Evolutionary conservation across 2,888 invertebrate genomes (phyloP).

Genomic region (Perizoma affinitatum): DNA sequence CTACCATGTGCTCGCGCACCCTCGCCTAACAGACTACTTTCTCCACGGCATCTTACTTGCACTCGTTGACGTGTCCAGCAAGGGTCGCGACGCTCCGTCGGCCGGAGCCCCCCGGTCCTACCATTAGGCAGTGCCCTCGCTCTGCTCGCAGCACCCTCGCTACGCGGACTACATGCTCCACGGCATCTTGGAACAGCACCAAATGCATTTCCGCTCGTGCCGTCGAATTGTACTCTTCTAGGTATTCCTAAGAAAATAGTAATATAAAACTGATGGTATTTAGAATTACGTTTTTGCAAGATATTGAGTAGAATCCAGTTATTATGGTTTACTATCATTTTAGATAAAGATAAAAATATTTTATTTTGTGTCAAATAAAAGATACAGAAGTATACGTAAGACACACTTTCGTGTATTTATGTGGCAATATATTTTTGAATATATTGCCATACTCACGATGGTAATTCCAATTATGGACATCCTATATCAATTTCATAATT

Average conservation of each 20-base stretch:
- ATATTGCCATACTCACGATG: too few relatives aligned
- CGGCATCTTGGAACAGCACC: slow-evolving; percentile 94
- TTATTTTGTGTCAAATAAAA: too few relatives aligned
- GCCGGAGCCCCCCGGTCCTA: slow-evolving; percentile 96
- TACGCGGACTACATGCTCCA: slow-evolving; percentile 94
- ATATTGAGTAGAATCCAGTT: too few relatives aligned
- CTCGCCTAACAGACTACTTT: too few relatives aligned
- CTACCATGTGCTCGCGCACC: slow-evolving; percentile 83
- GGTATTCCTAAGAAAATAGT: slow-evolving; percentile 85
- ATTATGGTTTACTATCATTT: too few relatives aligned
- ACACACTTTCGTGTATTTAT: too few relatives aligned
- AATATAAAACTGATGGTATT: background rate
- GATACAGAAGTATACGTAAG: too few relatives aligned
- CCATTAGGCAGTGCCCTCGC: slow-evolving; percentile 94
- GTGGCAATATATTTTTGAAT: too few relatives aligned
- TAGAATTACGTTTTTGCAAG: too few relatives aligned
- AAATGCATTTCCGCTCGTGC: slow-evolving; percentile 92
- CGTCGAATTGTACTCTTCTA: slow-evolving; percentile 92
- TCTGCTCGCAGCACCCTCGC: slow-evolving; percentile 93
- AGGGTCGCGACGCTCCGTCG: slow-evolving; percentile 94
- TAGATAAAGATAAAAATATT: too few relatives aligned
- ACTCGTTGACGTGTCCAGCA: slow-evolving; percentile 93
- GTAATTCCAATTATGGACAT: too few relatives aligned
- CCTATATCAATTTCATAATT: too few relatives aligned
- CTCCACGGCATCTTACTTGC: slow-evolving; percentile 80